Evolutionary conservation across 1,140 invertebrate species (phyloP).

Genomic region (Dufourea novaeangliae): DNA sequence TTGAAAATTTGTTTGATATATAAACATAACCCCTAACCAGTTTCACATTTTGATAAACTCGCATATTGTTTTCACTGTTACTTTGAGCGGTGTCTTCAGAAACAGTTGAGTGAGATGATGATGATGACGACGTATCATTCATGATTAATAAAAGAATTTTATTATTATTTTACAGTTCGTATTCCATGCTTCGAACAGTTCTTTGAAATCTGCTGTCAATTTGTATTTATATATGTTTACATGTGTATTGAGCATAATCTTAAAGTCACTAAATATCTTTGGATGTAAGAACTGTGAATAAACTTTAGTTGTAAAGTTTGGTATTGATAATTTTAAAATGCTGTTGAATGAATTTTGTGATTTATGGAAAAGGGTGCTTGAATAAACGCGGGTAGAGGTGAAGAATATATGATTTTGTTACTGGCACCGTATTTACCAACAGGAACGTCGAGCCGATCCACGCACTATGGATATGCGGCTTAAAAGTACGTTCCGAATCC

Average conservation of each 20-base stretch:
- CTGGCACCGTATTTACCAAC: not conserved
- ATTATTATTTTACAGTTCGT: slow-evolving; percentile 6
- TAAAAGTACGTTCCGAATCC: not conserved
- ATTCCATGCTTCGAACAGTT: too few relatives aligned
- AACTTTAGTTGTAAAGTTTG: too few relatives aligned
- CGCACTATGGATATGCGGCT: not conserved
- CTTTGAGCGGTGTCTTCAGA: not conserved
- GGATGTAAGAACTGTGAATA: not conserved
- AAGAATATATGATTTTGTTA: too few relatives aligned
- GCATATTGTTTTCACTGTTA: not conserved
- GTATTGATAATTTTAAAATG: too few relatives aligned
- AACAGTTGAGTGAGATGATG: not conserved
- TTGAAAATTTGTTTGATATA: not conserved
- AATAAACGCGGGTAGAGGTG: too few relatives aligned
- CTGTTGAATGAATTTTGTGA: too few relatives aligned
- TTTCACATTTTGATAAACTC: slow-evolving; percentile 17
- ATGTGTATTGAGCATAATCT: not conserved
- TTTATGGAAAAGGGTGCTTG: too few relatives aligned
- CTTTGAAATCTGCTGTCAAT: too few relatives aligned
- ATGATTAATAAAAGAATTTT: slow-evolving; percentile 11
- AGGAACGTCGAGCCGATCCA: not conserved
- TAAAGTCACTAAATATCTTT: slow-evolving; percentile 4
- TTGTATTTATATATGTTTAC: not conserved
- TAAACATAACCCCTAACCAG: slow-evolving; percentile 46
- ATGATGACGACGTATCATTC: not conserved